Conservation (phyloP, 2,113 vertebrate genomes). For the Heteronetta atricapilla region DNA sequence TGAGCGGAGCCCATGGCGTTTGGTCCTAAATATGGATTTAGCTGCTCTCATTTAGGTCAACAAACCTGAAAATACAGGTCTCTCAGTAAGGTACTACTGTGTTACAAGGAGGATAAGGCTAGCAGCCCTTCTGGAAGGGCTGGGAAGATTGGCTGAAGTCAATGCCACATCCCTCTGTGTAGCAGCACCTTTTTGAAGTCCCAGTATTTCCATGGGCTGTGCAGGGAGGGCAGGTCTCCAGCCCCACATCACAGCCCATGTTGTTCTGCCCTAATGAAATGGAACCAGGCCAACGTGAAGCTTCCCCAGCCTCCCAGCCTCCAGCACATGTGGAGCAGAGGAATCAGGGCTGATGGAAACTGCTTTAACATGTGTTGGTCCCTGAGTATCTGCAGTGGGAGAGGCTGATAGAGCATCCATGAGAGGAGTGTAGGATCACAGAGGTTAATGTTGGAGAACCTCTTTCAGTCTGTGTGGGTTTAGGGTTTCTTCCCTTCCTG, state of each 20-base stretch:
- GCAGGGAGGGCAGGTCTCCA: not conserved
- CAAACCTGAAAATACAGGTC: not conserved
- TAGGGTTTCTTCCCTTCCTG: not conserved
- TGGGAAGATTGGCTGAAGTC: not conserved
- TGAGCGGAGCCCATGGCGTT: not conserved
- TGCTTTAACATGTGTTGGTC: not conserved
- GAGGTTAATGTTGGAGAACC: not conserved
- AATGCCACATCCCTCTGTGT: not conserved
- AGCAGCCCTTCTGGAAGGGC: not conserved
- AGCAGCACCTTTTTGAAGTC: not conserved
- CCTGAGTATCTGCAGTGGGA: not conserved
- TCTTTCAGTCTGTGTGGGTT: not conserved
- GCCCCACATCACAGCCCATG: not conserved
- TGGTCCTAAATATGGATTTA: not conserved
- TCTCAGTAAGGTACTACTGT: not conserved
- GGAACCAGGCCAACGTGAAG: not conserved
- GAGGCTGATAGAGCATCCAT: not conserved
- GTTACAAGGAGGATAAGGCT: not conserved
- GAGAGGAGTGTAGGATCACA: not conserved
- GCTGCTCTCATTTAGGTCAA: not conserved
- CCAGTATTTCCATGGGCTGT: not conserved
- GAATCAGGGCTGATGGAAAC: not conserved
- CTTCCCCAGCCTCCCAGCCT: not conserved
- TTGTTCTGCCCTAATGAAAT: not conserved
- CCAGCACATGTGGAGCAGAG: rapidly evolving